phyloP scores from a whole-genome alignment of 2,113 vertebrate genomes.

The Lophochroa leadbeateri region DNA sequence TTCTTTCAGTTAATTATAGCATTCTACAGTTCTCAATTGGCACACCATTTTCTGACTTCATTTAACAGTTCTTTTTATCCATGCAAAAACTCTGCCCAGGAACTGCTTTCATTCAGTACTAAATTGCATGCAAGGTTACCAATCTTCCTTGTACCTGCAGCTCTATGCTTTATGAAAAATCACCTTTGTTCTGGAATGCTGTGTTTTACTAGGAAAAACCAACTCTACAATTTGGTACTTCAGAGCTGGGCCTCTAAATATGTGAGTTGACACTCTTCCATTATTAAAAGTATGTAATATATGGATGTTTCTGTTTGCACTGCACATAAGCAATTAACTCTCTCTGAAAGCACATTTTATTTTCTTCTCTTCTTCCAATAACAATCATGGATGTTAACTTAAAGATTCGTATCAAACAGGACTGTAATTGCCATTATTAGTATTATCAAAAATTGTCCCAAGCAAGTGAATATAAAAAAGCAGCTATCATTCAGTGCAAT shows the following conservation, averaged over 20 bases:
- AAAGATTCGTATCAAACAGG: neutral
- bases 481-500: neutral
- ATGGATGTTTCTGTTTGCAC: neutral
- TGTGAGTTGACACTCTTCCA: neutral
- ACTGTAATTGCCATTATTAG: neutral
- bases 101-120: neutral
- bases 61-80: neutral
- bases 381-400: neutral
- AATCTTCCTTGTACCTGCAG: neutral
- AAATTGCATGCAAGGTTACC: neutral
- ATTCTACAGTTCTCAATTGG: neutral
- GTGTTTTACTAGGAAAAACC: neutral
- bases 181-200: neutral
- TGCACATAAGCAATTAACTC: neutral
- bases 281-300: neutral
- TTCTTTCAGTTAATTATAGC: conserved; percentile 7
- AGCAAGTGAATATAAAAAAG: neutral
- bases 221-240: neutral
- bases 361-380: neutral
- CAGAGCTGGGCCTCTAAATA: neutral
- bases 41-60: neutral
- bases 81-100: neutral
- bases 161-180: neutral
- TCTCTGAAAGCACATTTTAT: neutral
- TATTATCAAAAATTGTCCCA: neutral